These are phyloP conservation scores for Pachymerium ferrugineum DNA, from an alignment of 2,888 invertebrate species.

Conservation along the genomic window DNA sequence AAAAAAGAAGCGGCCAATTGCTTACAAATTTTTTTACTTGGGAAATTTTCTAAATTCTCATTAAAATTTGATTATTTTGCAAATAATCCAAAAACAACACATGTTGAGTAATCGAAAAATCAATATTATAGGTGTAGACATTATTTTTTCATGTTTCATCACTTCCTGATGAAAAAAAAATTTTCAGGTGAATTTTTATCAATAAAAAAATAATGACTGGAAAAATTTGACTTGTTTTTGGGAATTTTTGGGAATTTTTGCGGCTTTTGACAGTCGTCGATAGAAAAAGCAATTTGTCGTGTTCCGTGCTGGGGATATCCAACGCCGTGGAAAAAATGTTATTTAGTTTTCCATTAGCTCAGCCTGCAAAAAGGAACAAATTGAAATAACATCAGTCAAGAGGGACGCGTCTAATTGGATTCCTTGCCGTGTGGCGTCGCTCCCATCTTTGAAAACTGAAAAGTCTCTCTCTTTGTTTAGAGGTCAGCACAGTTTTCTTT, in stretches of 20 bases:
- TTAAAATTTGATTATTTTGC: conserved; percentile 15
- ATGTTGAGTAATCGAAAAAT: conserved; percentile 15
- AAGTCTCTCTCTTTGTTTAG: conserved; percentile 6
- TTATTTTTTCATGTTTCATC: too few species aligned
- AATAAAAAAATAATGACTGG: too few species aligned
- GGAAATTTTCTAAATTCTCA: too few species aligned
- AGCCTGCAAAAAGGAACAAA: conserved; percentile 27
- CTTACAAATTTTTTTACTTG: too few species aligned
- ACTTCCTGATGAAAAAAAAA: too few species aligned
- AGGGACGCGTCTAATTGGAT: conserved; percentile 27
- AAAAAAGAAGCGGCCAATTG: too few species aligned
- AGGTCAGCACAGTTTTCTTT: background rate
- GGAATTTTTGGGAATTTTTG: background rate
- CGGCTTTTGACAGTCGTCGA: conserved; percentile 24
- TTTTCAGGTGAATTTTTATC: too few species aligned
- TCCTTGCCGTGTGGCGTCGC: conserved; percentile 25
- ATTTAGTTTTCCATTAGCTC: conserved; percentile 27
- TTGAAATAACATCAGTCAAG: conserved; percentile 27
- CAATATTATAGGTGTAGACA: too few species aligned
- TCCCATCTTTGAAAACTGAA: too few species aligned
- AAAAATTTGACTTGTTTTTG: background rate
- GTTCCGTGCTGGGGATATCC: conserved; percentile 27
- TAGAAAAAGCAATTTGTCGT: conserved; percentile 27
- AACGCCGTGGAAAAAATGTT: conserved; percentile 23
- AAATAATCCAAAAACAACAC: background rate